Base-by-base conservation (phyloP, 30 jellyfish, hydroid and myxozoan species). In the Aurelia aurita region DNA sequence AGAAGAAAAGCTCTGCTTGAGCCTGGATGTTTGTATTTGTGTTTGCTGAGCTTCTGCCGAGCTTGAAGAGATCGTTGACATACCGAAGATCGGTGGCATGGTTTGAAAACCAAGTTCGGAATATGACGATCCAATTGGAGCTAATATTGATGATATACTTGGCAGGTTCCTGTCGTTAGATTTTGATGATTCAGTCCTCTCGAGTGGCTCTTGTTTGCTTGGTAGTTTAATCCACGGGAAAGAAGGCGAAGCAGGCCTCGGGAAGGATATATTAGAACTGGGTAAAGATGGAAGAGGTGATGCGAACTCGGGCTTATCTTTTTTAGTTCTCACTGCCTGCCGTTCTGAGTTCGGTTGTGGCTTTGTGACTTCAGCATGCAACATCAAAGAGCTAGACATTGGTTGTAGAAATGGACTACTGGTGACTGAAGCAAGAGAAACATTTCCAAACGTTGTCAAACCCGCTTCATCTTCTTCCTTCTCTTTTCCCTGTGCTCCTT, bases 401-500 rank as follows among this genome's bases (percentile, higher is more conserved):
- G 82, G 82, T 43, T 65, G 90, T 23, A 80, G 76, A 51, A 80
- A 80, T 3, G 90, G 90, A 45, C 90, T 80, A 34, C 90, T 80
- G 21, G 90, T 63, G 8, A 65, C 51, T 5, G 74, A n/a, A 2
- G 82, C 51, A 2, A 80, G 65, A 29, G 90, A 80, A 70, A 27
- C 82, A 11, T 44, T 28, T 18, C 74, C 94, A 28, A 62, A 84
- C 13, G 32, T 75, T 18, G 31, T 72, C 53, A 62, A 29, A 60
- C 23, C 43, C n/a, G 44, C 94, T 44, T 71, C 87, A 2, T 18
- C 31, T 55, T 31, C 44, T 23, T 51, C 86, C 18, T 69, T 55
- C 59, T 69, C 79, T 11, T 22, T 12, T 22, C 45, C 35, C 43
- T 66, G 71, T 7, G n/a, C 31, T n/a, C 45, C 58, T 2, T 69